Evolutionary conservation across 2,113 vertebrate species (phyloP), one percentile per base, ranked within the genome.

Genomic region (Lagopus muta): DNA sequence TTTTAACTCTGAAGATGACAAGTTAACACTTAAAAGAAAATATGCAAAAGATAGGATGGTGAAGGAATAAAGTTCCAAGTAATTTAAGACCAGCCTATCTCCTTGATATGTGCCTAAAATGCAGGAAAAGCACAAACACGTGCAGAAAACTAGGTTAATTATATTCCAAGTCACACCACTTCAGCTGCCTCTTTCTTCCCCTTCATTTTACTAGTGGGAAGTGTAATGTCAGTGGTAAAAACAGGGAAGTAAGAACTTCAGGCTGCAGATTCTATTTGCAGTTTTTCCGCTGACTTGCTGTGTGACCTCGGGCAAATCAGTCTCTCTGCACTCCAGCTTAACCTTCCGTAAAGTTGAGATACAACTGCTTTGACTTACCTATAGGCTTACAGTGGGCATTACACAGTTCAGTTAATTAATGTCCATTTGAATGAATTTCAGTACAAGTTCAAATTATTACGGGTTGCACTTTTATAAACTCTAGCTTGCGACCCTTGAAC

Each of bases 251-350:
- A 48, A 95, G 87, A 94, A 92, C 81, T 89, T 91, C 72, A 92
- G 91, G 64, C 64, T 75, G 82, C 8, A 5, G 70, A 81, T 94
- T 86, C 88, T 93, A 93, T 91, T 88, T 96, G 82, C 70, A 70
- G 88, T 84, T 94, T 94, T 96, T 90, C 91, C 82, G 91, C 86
- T 65, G 86, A 88, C 82, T 95, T 93, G 82, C 45, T 96, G 36
- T 34, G 43, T 86, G 90, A 95, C 94, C 93, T 88, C 76, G 92
- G 95, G 94, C 94, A 96, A 93, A 95, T 91, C 91, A 57, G 92
- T 86, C 79, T 89, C 62, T 66, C 89, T 66, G 66, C 85, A 86
- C 58, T 94, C 94, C 82, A 94, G 82, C 48, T 94, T 90, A 94
- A 91, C 90, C 93, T 94, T 88, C 89, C 90, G 85, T 92, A 91